Evolutionary conservation across 2,797 vertebrate genomes (phyloP), one percentile per base, ranked within the genome.

Genomic region (Syndactyla subalaris): DNA sequence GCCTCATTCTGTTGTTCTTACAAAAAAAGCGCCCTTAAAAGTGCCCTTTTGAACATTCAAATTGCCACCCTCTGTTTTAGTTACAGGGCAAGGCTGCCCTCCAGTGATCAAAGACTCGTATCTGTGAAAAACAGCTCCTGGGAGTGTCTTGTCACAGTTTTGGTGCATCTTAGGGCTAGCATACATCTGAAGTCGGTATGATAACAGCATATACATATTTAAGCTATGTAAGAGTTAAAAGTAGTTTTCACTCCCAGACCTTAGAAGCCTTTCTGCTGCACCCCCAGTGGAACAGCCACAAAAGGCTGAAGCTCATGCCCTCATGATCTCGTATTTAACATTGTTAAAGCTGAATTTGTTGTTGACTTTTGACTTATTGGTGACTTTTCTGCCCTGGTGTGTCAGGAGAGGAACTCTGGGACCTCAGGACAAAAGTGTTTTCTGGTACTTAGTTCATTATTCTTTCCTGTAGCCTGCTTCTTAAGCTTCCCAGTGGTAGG

Each of bases 61-160:
- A 26, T 34, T 29, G 23, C 48, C 38, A 27, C n/a, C 10, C 36
- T 45, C 51, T 86, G 62, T 51, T 88, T 91, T 85, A 88, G 55
- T 77, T 59, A 34, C 68, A 39, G 66, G 73, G 39, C 67, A 80
- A 88, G 83, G 73, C 95, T 96, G 95, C 95, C 96, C 96, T 93
- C 95, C 51, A 70, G 81, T 32, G 95, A 92, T 70, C 59, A 51
- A 14, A 57, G 27, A 16, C 26, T 67, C 2, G 0, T 15, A 38
- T 67, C 16, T 63, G 61, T 74, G 63, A 45, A 48, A 92, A 85
- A 34, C 32, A 19, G 38, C 14, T 70, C 63, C 39, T 71, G 9
- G 66, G 27, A 65, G 30, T 5, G 18, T 36, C 32, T 74, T 12
- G 0, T 10, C 7, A 9, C 61, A 65, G 27, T 52, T 74, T 41